These are phyloP conservation scores for Typhlomys cinereus DNA, from an alignment of 2,113 vertebrate genomes.

Conservation along the genomic window DNA sequence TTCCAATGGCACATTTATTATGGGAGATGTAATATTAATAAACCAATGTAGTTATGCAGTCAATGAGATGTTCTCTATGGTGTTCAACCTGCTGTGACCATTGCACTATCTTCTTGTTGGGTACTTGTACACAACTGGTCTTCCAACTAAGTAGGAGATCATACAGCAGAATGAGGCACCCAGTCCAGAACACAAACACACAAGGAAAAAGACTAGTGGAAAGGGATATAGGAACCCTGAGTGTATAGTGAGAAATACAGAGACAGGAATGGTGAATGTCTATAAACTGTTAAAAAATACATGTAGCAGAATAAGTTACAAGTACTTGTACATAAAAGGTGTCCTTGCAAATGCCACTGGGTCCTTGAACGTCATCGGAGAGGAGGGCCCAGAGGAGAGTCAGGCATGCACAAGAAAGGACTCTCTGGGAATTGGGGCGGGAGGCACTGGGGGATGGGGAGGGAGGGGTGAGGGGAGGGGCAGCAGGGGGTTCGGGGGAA, in stretches of 20 bases:
- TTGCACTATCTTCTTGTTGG: slow-evolving; percentile 94
- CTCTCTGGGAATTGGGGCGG: too few species aligned
- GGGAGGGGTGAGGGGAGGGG: too few species aligned
- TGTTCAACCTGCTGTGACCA: slow-evolving; percentile 99
- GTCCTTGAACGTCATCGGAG: too few species aligned
- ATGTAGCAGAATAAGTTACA: too few species aligned
- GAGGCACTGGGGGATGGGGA: too few species aligned
- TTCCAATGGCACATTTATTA: slow-evolving; percentile 97
- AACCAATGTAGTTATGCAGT: slow-evolving; percentile 99
- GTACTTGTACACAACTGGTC: slow-evolving; percentile 96
- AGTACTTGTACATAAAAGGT: too few species aligned
- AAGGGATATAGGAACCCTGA: slow-evolving; percentile 99
- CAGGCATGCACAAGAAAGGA: too few species aligned
- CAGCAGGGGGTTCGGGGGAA: too few species aligned
- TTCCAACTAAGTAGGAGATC: slow-evolving; percentile 96
- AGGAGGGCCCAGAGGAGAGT: too few species aligned
- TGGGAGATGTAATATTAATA: slow-evolving; percentile 99
- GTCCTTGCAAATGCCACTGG: too few species aligned
- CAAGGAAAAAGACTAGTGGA: slow-evolving; percentile 95
- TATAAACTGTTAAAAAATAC: too few species aligned
- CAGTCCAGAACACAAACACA: slow-evolving; percentile 98
- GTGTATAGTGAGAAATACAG: slow-evolving; percentile 98
- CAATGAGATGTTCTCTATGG: slow-evolving; percentile 97
- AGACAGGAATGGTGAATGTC: slow-evolving; percentile 98
- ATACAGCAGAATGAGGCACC: slow-evolving; percentile 98